Evolutionary conservation across 1,140 invertebrate species (phyloP), one percentile per base, ranked within the genome.

Genomic region (Daktulosphaira vitifoliae): DNA sequence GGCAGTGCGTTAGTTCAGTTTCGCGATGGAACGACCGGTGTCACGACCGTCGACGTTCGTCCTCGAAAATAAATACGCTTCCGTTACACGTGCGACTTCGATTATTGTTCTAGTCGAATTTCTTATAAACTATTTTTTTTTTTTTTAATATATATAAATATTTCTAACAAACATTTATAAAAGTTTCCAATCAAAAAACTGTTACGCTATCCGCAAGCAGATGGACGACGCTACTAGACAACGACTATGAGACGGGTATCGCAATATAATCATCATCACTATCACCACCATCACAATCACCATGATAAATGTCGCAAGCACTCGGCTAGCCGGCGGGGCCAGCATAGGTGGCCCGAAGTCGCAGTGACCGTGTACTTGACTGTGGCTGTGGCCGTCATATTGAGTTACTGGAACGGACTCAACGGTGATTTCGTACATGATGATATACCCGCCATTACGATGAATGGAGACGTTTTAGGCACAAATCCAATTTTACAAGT

Each of bases 341-440:
- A 15, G 16, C 7, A 33, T 39, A 39, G 56, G 6, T 48, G 56
- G 56, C 25, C 56, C n/a, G 56, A 62, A 4, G 56, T 8, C 25
- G 52, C 66, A 9, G 46, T 51, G 18, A 42, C 54, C 29, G 50
- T 50, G 20, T 88, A 88, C 70, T 74, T 77, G 4, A 71, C 83
- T 3, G 83, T 87, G 20, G 79, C 80, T 7, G 77, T 81, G 2
- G 81, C 86, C 9, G 84, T 84, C n/a, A 77, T 84, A 2, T 74
- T 80, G 11, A 84, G 83, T 68, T 92, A 92, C 73, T 76, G 83
- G 25, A 92, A 92, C 73, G 84, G 87, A 6, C 76, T 92, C 48
- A 77, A 79, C 33, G 90, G 90, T 65, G 89, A 92, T 69, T 91
- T 93, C 72, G 90, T 93, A 11, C 91, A 93, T 78, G 91, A 94